These are phyloP conservation scores for Ia io DNA, from an alignment of 2,113 vertebrate genomes.

Conservation along the genomic window DNA sequence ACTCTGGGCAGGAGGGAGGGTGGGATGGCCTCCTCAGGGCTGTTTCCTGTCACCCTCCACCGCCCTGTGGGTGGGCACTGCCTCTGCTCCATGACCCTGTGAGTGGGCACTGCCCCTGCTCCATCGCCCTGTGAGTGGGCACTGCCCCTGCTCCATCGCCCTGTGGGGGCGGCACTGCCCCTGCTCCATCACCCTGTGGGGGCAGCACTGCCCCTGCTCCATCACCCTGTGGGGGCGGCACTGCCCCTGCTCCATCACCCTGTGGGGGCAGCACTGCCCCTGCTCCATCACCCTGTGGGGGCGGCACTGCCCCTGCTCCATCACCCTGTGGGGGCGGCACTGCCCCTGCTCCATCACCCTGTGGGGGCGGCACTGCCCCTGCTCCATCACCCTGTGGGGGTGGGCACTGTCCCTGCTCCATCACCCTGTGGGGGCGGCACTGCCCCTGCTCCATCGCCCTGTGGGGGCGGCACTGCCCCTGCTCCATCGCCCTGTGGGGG, in stretches of 20 bases:
- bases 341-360: no score
- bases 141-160: not conserved
- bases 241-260: no score
- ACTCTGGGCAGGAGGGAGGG: not conserved
- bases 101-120: not conserved
- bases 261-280: no score
- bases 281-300: no score
- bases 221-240: no score
- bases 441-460: not conserved
- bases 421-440: no score
- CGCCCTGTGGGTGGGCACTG: fast-evolving
- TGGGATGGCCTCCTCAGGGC: not conserved
- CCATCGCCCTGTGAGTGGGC: no score
- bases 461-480: no score
- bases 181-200: not conserved
- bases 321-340: no score
- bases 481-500: not conserved
- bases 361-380: not conserved
- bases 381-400: not conserved
- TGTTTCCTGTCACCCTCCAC: not conserved
- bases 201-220: not conserved
- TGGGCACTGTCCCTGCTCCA: not conserved
- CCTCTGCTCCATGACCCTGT: not conserved
- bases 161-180: not conserved
- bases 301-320: no score